These are phyloP conservation scores for Meghimatium bilineatum DNA, from an alignment of 2,888 invertebrate genomes.

Conservation along the genomic window DNA sequence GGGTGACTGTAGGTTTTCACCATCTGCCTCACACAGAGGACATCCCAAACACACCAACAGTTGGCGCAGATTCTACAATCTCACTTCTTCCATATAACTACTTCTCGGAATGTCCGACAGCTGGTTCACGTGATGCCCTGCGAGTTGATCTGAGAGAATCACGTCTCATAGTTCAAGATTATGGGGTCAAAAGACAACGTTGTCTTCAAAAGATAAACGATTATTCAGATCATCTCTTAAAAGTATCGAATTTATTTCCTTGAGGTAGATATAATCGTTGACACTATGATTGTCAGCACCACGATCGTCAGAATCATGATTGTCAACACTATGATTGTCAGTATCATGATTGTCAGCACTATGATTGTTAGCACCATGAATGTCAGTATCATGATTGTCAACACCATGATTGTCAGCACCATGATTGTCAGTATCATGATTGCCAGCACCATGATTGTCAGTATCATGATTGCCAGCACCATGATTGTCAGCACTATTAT, in stretches of 20 bases:
- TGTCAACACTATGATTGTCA: too few relatives aligned
- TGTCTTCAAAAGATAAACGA: constrained; percentile 13
- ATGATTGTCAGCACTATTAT: too few relatives aligned
- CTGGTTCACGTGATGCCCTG: constrained; percentile 56
- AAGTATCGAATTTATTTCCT: constrained; percentile 29
- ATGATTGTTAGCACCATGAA: too few relatives aligned
- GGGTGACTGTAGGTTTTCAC: constrained; percentile 62
- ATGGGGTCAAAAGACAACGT: background rate
- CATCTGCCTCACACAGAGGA: constrained; percentile 67
- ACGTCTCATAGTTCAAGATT: background rate
- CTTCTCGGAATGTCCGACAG: constrained; percentile 60
- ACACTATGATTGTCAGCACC: too few relatives aligned
- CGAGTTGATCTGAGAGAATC: constrained; percentile 30
- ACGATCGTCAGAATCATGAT: too few relatives aligned
- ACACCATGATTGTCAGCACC: too few relatives aligned
- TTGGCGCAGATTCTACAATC: constrained; percentile 57
- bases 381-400: too few relatives aligned
- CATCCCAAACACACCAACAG: constrained; percentile 61
- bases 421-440: too few relatives aligned
- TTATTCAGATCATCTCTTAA: background rate
- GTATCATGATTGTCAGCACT: too few relatives aligned
- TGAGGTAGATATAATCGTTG: background rate
- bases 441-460: too few relatives aligned
- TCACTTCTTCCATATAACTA: constrained; percentile 65
- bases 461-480: too few relatives aligned